Conservation (phyloP, 2,113 vertebrate genomes). For the Tachysurus fulvidraco region DNA sequence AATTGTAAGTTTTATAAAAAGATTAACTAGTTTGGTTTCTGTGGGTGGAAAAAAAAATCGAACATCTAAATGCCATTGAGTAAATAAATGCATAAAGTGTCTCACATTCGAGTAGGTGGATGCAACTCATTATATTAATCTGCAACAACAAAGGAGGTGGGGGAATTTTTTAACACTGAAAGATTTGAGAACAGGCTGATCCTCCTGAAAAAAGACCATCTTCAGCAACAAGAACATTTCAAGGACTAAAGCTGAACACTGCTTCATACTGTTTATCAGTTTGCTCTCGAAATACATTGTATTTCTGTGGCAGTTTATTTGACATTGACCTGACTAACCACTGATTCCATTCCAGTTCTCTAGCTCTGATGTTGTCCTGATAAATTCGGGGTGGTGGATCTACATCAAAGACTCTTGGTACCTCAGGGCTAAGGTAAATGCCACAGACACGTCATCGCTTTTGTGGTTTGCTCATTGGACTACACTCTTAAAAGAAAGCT, state of each 20-base stretch:
- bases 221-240: neutral
- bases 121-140: neutral
- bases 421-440: neutral
- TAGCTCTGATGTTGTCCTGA: neutral
- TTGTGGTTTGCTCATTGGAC: neutral
- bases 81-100: neutral
- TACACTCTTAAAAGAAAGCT: neutral
- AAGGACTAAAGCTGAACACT: neutral
- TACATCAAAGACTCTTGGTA: neutral
- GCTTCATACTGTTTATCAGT: neutral
- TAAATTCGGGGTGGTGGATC: neutral
- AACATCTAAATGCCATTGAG: neutral
- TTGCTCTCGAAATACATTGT: neutral
- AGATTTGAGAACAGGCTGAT: neutral
- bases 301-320: neutral
- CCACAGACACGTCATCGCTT: neutral
- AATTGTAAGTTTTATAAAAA: neutral
- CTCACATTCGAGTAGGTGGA: neutral
- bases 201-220: neutral
- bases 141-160: neutral
- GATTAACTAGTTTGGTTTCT: neutral
- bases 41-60: neutral
- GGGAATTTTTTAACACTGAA: neutral
- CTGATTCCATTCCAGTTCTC: neutral
- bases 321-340: neutral